Base-by-base conservation (phyloP, 1,140 invertebrate species). In the Notospermus geniculatus region DNA sequence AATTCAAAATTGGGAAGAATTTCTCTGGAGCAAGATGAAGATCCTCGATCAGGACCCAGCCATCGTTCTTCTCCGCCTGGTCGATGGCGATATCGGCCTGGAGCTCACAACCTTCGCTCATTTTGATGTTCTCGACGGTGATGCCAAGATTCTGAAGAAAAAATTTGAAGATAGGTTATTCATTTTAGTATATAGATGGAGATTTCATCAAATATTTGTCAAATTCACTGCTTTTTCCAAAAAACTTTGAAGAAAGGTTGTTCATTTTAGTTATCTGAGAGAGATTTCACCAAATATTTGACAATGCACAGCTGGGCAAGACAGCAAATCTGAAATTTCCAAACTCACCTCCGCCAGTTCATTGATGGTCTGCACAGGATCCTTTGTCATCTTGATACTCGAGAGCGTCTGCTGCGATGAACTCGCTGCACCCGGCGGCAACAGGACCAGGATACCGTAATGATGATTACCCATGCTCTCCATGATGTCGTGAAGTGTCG, bases 21-120 rank as follows among this genome's bases (percentile, higher is more conserved):
- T 59, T 56, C 5, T 65, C 54, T 25, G 71, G 68, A n/a, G 75
- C 70, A 27, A 78, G 68, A 58, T 80, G 76, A 2, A 80, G 64
- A 22, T 72, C 70, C 57, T 78, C 72, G 43, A 80, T 74, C 53
- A 80, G 57, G 2, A 76, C 64, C 78, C 78, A 80, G 46, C 72
- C 68, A 45, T 80, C 75, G 39, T 76, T 71, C 54, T 72, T 77
- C 59, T 77, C 75, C 2, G 74, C 76, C 39, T 65, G 56, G 59
- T 75, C 71, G 0, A 79, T 69, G 9, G 75, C 74, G 30, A 75
- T 75, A 43, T 73, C 71, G n/a, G 78, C 67, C 22, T 65, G 29
- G 17, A 64, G 60, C 54, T 71, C 70, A 62, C 68, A 70, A 2
- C 73, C 77, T 22, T 78, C 76, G 32, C 68, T 69, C 9, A 80